A percentile compares a stretch with the other conserved stretches of the same genome.
phyloP scores from a whole-genome alignment of 2,113 vertebrate species.

The Pterocles gutturalis region DNA sequence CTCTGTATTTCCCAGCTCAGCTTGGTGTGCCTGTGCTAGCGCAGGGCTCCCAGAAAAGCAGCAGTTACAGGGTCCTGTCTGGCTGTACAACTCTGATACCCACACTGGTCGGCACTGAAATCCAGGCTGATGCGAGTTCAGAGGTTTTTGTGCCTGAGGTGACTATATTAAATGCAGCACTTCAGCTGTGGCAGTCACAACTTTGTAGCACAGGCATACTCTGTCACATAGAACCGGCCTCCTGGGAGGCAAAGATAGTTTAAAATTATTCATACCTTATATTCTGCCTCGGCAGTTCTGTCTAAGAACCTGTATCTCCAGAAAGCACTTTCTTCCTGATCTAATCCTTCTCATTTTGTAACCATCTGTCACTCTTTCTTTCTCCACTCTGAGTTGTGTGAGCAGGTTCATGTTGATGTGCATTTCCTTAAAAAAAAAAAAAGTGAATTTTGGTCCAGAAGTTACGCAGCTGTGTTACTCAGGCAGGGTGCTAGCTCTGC shows the following conservation, averaged over 20 bases:
- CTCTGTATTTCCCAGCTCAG: accelerated
- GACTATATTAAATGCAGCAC: not conserved
- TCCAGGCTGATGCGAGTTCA: not conserved
- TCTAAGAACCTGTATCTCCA: not conserved
- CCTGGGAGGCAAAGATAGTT: not conserved
- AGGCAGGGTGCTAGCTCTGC: not conserved
- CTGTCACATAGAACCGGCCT: not conserved
- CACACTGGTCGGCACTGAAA: not conserved
- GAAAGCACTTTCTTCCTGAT: not conserved
- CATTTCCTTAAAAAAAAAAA: not conserved
- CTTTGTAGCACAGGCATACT: not conserved
- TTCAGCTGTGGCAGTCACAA: not conserved
- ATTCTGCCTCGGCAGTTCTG: not conserved
- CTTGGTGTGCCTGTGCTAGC: not conserved
- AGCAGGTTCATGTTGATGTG: not conserved
- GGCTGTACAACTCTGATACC: accelerated
- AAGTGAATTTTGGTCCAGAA: not conserved
- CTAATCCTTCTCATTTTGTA: not conserved
- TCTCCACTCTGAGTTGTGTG: not conserved
- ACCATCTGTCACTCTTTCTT: not conserved
- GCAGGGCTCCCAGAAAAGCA: not conserved
- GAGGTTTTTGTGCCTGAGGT: not conserved
- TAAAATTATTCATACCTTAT: not conserved
- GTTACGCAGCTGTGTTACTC: not conserved
- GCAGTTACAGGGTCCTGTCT: not conserved